Conservation (phyloP, 1,140 invertebrate genomes). For the Drosophila grimshawi region DNA sequence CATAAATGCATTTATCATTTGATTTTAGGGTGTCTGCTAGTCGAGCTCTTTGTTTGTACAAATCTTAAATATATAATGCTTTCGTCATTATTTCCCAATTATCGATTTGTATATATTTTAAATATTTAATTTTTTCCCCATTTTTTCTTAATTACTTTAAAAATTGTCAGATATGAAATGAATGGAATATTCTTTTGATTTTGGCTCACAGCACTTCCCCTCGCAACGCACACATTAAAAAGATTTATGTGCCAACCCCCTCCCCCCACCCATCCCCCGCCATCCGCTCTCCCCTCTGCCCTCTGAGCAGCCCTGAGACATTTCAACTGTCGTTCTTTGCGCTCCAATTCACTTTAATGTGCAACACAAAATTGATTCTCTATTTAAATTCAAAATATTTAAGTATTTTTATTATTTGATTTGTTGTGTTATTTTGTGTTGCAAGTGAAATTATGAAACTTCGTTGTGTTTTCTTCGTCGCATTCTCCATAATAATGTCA, state of each 20-base stretch:
- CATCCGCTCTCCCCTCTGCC: neutral
- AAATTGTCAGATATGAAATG: neutral
- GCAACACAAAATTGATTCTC: conserved; percentile 41
- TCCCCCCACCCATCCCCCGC: neutral
- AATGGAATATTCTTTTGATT: no score
- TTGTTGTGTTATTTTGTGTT: conserved; percentile 7
- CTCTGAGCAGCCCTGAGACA: neutral
- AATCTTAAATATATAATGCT: no score
- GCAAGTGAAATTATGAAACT: neutral
- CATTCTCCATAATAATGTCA: no score
- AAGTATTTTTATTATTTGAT: conserved; percentile 11
- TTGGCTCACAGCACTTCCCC: no score
- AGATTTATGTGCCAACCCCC: conserved; percentile 12
- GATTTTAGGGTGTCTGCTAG: no score
- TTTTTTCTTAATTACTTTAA: neutral
- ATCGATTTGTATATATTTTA: no score
- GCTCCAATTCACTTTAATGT: conserved; percentile 40
- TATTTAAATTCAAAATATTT: conserved; percentile 35
- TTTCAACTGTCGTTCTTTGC: neutral
- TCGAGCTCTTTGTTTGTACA: no score
- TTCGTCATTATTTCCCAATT: no score
- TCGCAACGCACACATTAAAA: conserved; percentile 16
- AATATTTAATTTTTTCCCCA: no score
- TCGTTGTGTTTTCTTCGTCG: no score
- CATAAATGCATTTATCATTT: no score